Percentiles rank a stretch among this genome's conserved stretches.
Evolutionary conservation across 2,888 invertebrate genomes (phyloP).

Genomic region (Arctia plantaginis): DNA sequence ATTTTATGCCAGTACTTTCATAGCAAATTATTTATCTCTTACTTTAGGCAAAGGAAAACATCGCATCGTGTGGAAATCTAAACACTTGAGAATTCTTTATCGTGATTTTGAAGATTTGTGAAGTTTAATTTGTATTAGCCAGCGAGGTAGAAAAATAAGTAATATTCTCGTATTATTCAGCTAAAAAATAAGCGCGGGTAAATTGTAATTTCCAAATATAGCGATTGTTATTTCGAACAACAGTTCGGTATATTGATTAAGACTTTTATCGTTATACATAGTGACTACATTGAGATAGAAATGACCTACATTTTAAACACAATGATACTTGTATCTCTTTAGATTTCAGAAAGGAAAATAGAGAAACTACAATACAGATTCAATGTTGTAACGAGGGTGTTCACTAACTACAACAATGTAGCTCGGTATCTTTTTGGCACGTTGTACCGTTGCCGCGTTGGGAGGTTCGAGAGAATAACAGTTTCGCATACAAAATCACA

Average conservation of each 20-base stretch:
- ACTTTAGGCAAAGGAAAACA: no score
- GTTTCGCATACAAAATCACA: conserved; percentile 28
- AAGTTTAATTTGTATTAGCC: background rate
- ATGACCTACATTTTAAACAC: background rate
- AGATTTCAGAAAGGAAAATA: background rate
- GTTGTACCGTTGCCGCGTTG: conserved; percentile 22
- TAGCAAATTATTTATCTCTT: background rate
- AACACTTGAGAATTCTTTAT: background rate
- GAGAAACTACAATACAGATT: background rate
- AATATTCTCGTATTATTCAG: no score
- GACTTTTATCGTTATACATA: no score
- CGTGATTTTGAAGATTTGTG: background rate
- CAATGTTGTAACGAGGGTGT: background rate
- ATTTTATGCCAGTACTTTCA: background rate
- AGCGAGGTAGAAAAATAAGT: background rate
- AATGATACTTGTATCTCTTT: background rate
- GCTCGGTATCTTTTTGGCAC: conserved; percentile 28
- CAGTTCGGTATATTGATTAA: no score
- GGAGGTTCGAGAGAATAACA: conserved; percentile 14
- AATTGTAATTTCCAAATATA: no score
- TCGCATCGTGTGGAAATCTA: background rate
- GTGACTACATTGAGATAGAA: background rate
- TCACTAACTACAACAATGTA: background rate
- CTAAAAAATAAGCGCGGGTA: no score
- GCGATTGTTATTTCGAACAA: no score